Percentiles rank a stretch among this genome's conserved stretches.
Conservation (phyloP, 2,888 invertebrate genomes). For the Catocala fraxini region DNA sequence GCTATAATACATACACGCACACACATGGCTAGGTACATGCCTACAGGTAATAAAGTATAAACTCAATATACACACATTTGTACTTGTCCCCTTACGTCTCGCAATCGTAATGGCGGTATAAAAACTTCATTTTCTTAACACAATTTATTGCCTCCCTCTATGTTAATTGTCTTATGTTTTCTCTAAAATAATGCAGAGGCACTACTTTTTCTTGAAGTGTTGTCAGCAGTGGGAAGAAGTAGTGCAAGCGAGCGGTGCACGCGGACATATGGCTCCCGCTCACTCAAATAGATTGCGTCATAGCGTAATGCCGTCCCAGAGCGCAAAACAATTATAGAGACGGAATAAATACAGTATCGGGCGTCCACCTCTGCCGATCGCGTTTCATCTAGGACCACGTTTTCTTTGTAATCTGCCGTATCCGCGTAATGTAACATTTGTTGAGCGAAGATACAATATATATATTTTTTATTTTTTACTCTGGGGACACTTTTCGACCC, state of each 20-base stretch:
- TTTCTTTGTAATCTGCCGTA: constrained; percentile 81
- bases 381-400: constrained; percentile 64
- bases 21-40: constrained; percentile 54
- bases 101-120: constrained; percentile 27
- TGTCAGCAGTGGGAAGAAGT: constrained; percentile 9
- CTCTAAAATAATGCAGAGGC: neutral
- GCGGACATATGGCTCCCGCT: constrained; percentile 72
- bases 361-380: constrained; percentile 60
- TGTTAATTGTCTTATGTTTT: constrained; percentile 4
- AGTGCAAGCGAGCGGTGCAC: constrained; percentile 20
- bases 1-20: constrained; percentile 77
- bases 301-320: constrained; percentile 73
- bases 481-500: constrained; percentile 87
- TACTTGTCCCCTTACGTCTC: constrained; percentile 46
- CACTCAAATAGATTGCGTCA: constrained; percentile 85
- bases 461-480: constrained; percentile 86
- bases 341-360: constrained; percentile 81
- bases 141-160: constrained; percentile 15
- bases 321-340: constrained; percentile 81
- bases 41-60: constrained; percentile 70
- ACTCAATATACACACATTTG: constrained; percentile 51
- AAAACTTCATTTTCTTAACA: constrained; percentile 39
- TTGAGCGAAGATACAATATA: constrained; percentile 82
- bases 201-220: constrained; percentile 6
- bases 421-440: constrained; percentile 76